Evolutionary conservation across 2,797 vertebrate genomes (phyloP).

Genomic region (Gila robusta): DNA sequence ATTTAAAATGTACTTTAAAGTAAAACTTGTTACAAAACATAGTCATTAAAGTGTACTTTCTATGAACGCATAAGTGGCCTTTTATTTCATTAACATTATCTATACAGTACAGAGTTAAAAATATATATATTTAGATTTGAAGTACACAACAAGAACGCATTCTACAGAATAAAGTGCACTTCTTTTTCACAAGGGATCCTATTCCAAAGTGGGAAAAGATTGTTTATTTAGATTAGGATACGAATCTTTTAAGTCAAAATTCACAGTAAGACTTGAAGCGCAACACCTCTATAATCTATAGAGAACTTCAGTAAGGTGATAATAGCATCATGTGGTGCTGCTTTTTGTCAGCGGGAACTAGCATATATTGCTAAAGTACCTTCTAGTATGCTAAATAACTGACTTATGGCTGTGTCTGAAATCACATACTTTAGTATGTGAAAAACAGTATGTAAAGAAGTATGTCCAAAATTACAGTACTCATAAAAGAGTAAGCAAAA

Average conservation of each 20-base stretch:
- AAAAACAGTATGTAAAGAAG: not conserved
- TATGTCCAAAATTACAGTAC: too few species aligned
- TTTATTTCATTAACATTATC: not conserved
- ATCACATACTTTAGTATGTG: not conserved
- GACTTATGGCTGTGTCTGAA: not conserved
- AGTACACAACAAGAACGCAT: not conserved
- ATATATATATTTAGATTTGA: not conserved
- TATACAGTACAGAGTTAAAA: not conserved
- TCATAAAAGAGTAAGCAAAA: too few species aligned
- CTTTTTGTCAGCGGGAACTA: not conserved
- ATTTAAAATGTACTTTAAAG: not conserved
- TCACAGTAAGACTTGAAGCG: not conserved
- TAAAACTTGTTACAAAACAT: too few species aligned
- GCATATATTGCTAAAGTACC: too few species aligned
- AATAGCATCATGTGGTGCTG: not conserved
- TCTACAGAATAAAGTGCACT: not conserved
- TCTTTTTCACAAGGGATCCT: not conserved
- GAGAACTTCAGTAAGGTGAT: slow-evolving; percentile 1
- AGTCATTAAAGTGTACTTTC: not conserved
- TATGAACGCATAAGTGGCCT: not conserved
- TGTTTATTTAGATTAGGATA: not conserved
- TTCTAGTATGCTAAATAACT: not conserved
- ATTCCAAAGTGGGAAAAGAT: not conserved
- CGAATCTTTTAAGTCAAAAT: not conserved
- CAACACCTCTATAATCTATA: not conserved